phyloP scores from a whole-genome alignment of 2,113 vertebrate genomes.

The Plecotus auritus region DNA sequence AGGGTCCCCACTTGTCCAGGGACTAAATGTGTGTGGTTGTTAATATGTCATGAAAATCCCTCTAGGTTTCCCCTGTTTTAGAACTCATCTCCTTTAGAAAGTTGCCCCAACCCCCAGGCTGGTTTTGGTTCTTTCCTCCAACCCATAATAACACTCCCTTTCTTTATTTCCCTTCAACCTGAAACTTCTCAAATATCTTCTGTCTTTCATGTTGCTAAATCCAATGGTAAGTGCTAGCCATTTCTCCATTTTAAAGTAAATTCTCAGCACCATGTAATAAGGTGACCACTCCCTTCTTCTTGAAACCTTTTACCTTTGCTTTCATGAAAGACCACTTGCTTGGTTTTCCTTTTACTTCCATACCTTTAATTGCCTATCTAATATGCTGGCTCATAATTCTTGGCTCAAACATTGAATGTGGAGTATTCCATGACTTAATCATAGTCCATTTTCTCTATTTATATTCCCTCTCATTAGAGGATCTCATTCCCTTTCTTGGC shows the following conservation, averaged over 20 bases:
- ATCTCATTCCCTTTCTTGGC: background rate
- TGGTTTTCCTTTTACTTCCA: background rate
- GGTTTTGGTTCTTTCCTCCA: background rate
- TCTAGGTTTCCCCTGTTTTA: background rate
- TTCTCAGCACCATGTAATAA: background rate
- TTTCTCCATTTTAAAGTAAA: background rate
- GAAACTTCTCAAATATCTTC: background rate
- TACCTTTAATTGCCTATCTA: background rate
- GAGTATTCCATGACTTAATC: background rate
- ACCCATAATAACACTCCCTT: background rate
- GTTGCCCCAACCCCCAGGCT: background rate
- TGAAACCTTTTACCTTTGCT: background rate
- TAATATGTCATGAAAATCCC: background rate
- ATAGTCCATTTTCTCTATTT: background rate
- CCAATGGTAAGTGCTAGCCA: background rate
- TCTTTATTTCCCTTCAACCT: background rate
- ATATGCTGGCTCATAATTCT: background rate
- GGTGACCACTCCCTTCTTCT: accelerated
- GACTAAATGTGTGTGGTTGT: background rate
- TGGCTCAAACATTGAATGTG: background rate
- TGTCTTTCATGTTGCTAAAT: background rate
- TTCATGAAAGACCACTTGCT: background rate
- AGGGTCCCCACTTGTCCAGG: background rate
- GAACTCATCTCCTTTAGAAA: background rate
- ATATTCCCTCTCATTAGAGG: background rate